Conservation (phyloP, 2,113 vertebrate genomes). For the Gymnarchus niloticus region DNA sequence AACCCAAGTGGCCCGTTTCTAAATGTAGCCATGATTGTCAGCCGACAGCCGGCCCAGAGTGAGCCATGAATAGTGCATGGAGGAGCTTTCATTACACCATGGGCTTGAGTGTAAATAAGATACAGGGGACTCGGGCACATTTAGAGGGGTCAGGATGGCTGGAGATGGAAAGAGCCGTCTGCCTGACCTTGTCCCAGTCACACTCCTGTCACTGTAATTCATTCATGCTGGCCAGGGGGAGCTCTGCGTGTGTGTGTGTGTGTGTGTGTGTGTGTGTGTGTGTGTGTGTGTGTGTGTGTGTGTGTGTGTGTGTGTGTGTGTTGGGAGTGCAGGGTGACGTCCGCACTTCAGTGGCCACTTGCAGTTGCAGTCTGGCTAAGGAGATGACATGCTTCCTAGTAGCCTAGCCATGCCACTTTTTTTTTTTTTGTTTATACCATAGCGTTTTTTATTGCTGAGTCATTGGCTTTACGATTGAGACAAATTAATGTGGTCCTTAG, state of each 20-base stretch:
- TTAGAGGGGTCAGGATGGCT: constrained; percentile 62
- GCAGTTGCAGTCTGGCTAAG: too few species aligned
- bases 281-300: neutral
- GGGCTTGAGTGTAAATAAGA: constrained; percentile 62
- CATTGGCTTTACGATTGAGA: too few species aligned
- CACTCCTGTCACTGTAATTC: constrained; percentile 23
- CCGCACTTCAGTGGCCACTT: too few species aligned
- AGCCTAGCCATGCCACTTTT: neutral
- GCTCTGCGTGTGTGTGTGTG: neutral
- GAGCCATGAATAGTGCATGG: constrained; percentile 67
- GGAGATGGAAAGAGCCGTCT: constrained; percentile 32
- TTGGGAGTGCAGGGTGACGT: neutral
- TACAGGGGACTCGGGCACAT: constrained; percentile 51
- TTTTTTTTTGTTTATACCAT: too few species aligned
- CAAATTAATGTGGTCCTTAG: too few species aligned
- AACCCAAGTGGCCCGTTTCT: constrained; percentile 50
- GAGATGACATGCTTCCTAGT: too few species aligned
- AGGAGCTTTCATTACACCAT: constrained; percentile 58
- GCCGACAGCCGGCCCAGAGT: constrained; percentile 45
- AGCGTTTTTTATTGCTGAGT: too few species aligned
- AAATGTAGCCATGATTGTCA: constrained; percentile 43
- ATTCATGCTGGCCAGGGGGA: constrained; percentile 8
- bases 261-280: neutral
- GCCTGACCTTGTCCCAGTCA: constrained; percentile 22
- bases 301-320: neutral